These are phyloP conservation scores for Allophyes oxyacanthae DNA, from an alignment of 2,888 invertebrate genomes.

Conservation along the genomic window DNA sequence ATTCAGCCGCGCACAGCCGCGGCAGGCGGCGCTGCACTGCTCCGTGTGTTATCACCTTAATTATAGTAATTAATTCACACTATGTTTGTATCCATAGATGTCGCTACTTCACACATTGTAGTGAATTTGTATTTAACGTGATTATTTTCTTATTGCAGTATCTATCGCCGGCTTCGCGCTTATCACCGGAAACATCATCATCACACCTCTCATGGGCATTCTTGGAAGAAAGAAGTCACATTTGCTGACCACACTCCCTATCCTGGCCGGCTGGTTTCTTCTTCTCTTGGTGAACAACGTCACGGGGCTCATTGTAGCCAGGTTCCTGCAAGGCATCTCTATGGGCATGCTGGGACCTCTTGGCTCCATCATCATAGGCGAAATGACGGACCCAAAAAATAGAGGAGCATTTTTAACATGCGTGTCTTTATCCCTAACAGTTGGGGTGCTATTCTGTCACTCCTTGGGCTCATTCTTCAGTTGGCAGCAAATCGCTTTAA, in stretches of 20 bases:
- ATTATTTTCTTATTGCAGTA: conserved; percentile 79
- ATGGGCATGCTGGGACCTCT: conserved; percentile 89
- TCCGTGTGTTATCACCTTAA: too few species aligned
- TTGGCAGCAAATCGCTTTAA: conserved; percentile 89
- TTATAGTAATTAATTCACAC: too few species aligned
- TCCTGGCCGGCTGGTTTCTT: conserved; percentile 89
- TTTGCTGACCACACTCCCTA: conserved; percentile 86
- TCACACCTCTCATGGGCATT: conserved; percentile 88
- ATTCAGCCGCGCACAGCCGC: too few species aligned
- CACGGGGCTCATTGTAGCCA: conserved; percentile 81
- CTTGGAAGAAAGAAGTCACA: conserved; percentile 89
- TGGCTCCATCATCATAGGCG: conserved; percentile 89
- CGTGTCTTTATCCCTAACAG: conserved; percentile 89
- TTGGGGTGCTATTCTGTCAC: conserved; percentile 91
- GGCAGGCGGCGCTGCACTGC: too few species aligned
- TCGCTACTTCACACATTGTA: too few species aligned
- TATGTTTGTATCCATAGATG: too few species aligned
- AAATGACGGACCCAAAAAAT: conserved; percentile 89
- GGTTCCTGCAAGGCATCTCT: conserved; percentile 87
- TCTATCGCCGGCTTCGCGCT: conserved; percentile 90
- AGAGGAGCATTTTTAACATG: conserved; percentile 90
- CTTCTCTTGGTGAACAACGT: conserved; percentile 84
- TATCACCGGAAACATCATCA: conserved; percentile 89
- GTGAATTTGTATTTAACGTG: neutral
- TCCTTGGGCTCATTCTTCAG: conserved; percentile 89